Evolutionary conservation across 2,113 vertebrate genomes (phyloP).

Genomic region (Chelonoidis abingdonii): DNA sequence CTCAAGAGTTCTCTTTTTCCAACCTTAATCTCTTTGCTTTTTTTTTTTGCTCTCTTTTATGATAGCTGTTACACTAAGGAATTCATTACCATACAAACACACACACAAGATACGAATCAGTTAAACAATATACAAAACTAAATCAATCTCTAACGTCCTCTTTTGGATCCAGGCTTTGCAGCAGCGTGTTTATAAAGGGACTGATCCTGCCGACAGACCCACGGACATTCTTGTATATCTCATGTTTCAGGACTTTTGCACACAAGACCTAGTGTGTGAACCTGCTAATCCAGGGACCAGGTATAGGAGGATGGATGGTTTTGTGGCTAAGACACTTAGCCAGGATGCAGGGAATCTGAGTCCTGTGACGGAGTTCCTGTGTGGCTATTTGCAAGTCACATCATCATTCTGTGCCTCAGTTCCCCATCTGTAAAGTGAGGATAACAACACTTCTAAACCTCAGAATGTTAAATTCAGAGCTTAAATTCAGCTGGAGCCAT

Average conservation of each 20-base stretch:
- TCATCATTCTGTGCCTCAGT: neutral
- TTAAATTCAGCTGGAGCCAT: too few species aligned
- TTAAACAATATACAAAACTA: neutral
- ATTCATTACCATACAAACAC: neutral
- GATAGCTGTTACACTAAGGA: neutral
- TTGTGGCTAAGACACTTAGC: neutral
- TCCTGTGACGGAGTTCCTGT: neutral
- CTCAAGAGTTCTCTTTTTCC: neutral
- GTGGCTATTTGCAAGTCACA: neutral
- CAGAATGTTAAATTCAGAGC: neutral
- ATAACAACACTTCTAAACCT: neutral
- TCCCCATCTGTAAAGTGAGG: neutral
- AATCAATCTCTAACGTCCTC: neutral
- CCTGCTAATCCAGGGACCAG: neutral
- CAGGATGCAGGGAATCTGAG: neutral
- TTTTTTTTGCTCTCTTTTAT: neutral
- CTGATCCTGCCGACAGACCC: neutral
- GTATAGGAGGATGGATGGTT: neutral
- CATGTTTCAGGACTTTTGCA: neutral
- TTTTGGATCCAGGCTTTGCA: neutral
- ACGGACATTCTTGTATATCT: neutral
- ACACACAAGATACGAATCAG: neutral
- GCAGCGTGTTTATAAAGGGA: too few species aligned
- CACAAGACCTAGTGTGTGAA: neutral
- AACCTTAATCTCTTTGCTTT: neutral